phyloP scores from a whole-genome alignment of 2,888 invertebrate species.

The Hydriomena furcata region DNA sequence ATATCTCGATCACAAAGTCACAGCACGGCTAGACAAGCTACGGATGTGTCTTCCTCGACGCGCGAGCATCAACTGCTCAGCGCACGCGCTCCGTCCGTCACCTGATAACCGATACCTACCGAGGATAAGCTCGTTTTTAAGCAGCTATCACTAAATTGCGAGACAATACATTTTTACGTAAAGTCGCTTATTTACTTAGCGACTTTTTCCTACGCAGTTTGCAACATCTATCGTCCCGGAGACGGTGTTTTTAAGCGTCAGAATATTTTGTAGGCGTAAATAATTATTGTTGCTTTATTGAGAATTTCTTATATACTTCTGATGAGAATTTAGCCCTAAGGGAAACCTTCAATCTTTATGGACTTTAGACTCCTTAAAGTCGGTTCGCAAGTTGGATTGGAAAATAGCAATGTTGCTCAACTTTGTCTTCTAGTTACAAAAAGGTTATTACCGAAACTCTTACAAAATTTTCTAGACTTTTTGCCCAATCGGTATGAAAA shows the following conservation, averaged over 20 bases:
- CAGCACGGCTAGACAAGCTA: constrained; percentile 54
- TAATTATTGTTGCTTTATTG: too few relatives aligned
- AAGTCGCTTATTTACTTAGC: constrained; percentile 26
- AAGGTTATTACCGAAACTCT: not conserved
- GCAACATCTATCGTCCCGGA: too few relatives aligned
- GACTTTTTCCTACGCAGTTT: not conserved
- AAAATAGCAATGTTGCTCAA: too few relatives aligned
- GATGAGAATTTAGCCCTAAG: too few relatives aligned
- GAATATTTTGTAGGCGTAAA: too few relatives aligned
- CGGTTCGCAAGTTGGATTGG: too few relatives aligned
- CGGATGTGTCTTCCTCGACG: constrained; percentile 79
- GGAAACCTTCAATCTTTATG: too few relatives aligned
- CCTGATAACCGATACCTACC: constrained; percentile 74
- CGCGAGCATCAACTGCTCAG: constrained; percentile 78
- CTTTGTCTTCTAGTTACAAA: not conserved
- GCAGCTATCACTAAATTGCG: constrained; percentile 53
- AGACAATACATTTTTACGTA: constrained; percentile 47
- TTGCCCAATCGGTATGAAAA: not conserved
- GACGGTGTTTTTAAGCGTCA: too few relatives aligned
- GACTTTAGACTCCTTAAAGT: too few relatives aligned
- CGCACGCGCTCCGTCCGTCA: constrained; percentile 55
- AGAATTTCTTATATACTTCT: too few relatives aligned
- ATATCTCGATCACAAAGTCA: constrained; percentile 59
- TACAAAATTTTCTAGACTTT: not conserved
- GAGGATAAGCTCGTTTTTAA: constrained; percentile 54